phyloP scores from a whole-genome alignment of 2,113 vertebrate genomes.

The Passer domesticus region DNA sequence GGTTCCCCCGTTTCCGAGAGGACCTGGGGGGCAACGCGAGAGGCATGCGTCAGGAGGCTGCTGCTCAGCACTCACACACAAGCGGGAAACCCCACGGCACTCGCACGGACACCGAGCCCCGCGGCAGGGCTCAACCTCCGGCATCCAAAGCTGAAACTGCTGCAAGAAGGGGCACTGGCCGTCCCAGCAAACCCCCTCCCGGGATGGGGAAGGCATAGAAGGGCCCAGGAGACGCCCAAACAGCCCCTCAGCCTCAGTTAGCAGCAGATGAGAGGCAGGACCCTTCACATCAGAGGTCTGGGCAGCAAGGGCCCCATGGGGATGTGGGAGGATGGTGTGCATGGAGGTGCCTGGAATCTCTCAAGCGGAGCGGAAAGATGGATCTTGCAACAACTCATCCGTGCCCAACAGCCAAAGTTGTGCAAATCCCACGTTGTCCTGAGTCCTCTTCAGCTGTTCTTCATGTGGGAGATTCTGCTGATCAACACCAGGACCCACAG shows the following conservation, averaged over 20 bases:
- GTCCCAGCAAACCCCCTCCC: not conserved
- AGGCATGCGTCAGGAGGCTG: constrained; percentile 21
- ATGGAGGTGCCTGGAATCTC: not conserved
- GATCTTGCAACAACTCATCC: not conserved
- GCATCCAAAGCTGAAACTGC: constrained; percentile 1
- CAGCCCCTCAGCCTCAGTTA: not conserved
- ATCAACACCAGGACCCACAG: accelerated
- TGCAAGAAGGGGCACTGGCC: not conserved
- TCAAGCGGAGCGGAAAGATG: not conserved
- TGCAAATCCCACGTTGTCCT: not conserved
- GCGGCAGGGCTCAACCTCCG: not conserved
- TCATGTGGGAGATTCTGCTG: not conserved
- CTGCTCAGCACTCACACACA: not conserved
- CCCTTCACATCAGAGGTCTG: not conserved
- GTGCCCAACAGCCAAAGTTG: not conserved
- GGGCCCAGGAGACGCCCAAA: not conserved
- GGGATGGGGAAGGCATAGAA: not conserved
- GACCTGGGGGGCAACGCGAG: constrained; percentile 33
- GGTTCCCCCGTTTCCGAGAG: constrained; percentile 8
- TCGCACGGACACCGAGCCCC: not conserved
- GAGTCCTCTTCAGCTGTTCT: not conserved
- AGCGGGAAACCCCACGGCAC: not conserved
- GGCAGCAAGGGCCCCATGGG: not conserved
- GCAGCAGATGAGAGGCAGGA: not conserved
- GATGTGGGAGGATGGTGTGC: not conserved